Evolutionary conservation across 2,113 vertebrate genomes (phyloP).

Genomic region (Raja brachyura): DNA sequence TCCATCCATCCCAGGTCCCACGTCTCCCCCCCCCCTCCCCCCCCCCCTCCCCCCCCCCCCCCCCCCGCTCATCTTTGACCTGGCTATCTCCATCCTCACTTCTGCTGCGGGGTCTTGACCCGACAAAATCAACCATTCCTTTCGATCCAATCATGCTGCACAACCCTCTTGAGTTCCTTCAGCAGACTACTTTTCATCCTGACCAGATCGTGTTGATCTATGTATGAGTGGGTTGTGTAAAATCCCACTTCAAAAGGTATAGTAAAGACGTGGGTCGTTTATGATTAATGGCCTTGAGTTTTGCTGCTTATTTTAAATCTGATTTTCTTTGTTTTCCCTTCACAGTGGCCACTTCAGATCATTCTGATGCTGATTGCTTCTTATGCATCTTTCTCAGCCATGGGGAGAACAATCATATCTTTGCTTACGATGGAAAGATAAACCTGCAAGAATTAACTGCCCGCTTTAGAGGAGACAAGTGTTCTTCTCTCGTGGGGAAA

Average conservation of each 20-base stretch:
- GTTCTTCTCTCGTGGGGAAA: conserved; percentile 79
- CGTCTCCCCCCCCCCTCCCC: too few relatives aligned
- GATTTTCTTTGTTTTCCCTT: not conserved
- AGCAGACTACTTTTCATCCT: too few relatives aligned
- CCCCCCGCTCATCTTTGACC: too few relatives aligned
- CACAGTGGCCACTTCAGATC: conserved; percentile 63
- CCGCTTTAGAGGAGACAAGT: conserved; percentile 80
- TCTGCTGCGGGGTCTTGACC: too few relatives aligned
- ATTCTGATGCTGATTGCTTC: conserved; percentile 79
- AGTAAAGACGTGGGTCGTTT: not conserved
- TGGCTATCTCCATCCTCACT: too few relatives aligned
- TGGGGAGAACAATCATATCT: conserved; percentile 74
- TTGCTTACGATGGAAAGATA: conserved; percentile 67
- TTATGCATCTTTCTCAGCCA: conserved; percentile 86
- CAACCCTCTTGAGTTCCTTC: too few relatives aligned
- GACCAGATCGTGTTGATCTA: too few relatives aligned
- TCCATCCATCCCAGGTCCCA: too few relatives aligned
- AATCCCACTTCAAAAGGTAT: not conserved
- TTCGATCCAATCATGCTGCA: too few relatives aligned
- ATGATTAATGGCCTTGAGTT: not conserved
- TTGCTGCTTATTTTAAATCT: not conserved
- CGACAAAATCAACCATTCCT: too few relatives aligned
- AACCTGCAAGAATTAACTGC: conserved; percentile 63
- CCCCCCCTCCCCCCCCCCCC: too few relatives aligned
- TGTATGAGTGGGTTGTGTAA: not conserved